Evolutionary conservation across 2,888 invertebrate genomes (phyloP), one percentile per base, ranked within the genome.

Genomic region (Pilophorus perplexus): DNA sequence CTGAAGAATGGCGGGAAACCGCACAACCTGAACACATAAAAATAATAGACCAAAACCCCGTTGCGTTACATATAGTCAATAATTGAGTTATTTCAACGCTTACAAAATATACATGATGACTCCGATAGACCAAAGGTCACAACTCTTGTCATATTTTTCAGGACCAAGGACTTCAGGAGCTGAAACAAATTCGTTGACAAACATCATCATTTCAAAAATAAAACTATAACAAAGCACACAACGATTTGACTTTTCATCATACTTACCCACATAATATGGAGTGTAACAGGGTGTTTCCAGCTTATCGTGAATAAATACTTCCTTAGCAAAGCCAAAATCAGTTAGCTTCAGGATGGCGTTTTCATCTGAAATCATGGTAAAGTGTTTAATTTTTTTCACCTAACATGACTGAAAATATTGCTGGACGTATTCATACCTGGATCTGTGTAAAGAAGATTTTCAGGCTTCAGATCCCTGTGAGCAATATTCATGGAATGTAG

Each of bases 1-100:
- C 96, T 96, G 79, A 97, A 99, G 80, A 99, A 99, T 0, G 99
- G 99, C 6, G 99, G 99, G 79, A 96, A 99, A 0, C 99, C 99
- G 77, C 98, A 98, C 69, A 99, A 82, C 73, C 84, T 84, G 72
- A 42, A 74, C 66, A n/a, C n/a, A n/a, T n/a, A n/a, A n/a, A n/a
- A n/a, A n/a, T n/a, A n/a, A n/a, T n/a, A n/a, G n/a, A 28, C 20
- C 4, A 38, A n/a, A n/a, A n/a, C n/a, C n/a, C n/a, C n/a, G n/a
- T n/a, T n/a, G n/a, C n/a, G n/a, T n/a, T n/a, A n/a, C n/a, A n/a
- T n/a, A n/a, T n/a, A n/a, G n/a, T n/a, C n/a, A n/a, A n/a, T n/a
- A n/a, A n/a, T n/a, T n/a, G n/a, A n/a, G n/a, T 33, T 10, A 12
- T 48, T 22, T 22, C 48, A 16, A 82, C n/a, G n/a, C 88, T 85